Conservation (phyloP, 2,888 invertebrate species). For the Thumatha senex region DNA sequence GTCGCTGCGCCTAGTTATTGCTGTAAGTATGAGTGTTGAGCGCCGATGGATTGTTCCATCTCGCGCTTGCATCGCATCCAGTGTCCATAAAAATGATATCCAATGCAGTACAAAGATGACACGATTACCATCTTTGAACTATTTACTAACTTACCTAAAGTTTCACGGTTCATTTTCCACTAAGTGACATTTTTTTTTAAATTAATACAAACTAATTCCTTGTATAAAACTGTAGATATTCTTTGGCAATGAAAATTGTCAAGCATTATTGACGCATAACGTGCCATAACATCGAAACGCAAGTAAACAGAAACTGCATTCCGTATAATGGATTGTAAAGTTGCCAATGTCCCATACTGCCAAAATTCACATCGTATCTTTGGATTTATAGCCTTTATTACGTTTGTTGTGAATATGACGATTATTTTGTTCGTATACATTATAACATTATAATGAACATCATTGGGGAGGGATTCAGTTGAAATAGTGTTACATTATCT, state of each 20-base stretch:
- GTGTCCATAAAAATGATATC: slow-evolving; percentile 41
- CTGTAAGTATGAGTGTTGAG: slow-evolving; percentile 57
- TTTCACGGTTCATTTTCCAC: slow-evolving; percentile 38
- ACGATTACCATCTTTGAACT: slow-evolving; percentile 13
- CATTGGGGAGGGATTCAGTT: slow-evolving; percentile 39
- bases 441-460: slow-evolving; percentile 40
- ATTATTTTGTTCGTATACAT: slow-evolving; percentile 32
- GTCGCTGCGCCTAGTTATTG: slow-evolving; percentile 68
- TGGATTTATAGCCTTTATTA: slow-evolving; percentile 46
- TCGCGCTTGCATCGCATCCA: slow-evolving; percentile 29
- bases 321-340: slow-evolving; percentile 47
- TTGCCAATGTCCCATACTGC: slow-evolving; percentile 64
- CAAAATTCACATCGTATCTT: slow-evolving; percentile 53
- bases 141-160: slow-evolving; percentile 42
- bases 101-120: slow-evolving; percentile 21
- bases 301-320: slow-evolving; percentile 66
- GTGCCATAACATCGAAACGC: slow-evolving; percentile 50
- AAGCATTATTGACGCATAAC: slow-evolving; percentile 39
- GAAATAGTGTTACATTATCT: slow-evolving; percentile 43
- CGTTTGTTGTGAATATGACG: slow-evolving; percentile 52
- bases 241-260: slow-evolving; percentile 28
- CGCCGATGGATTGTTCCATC: slow-evolving; percentile 47
- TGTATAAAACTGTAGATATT: slow-evolving; percentile 12
- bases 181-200: slow-evolving; percentile 28
- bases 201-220: slow-evolving; percentile 3